Conservation (phyloP, 2,888 invertebrate species). For the Noctua comes region DNA sequence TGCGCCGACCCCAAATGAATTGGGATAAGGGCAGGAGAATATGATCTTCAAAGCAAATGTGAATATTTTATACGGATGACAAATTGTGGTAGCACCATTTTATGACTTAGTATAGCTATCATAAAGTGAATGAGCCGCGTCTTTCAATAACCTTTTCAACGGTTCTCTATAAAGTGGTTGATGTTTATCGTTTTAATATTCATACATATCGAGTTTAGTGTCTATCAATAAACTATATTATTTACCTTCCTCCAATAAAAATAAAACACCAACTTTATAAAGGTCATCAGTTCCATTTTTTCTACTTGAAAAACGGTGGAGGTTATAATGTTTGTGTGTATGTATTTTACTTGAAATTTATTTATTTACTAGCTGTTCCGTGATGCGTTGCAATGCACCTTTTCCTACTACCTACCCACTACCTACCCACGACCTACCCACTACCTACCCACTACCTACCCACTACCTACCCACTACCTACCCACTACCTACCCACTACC, state of each 20-base stretch:
- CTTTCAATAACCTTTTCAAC: constrained; percentile 11
- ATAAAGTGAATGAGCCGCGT: constrained; percentile 1
- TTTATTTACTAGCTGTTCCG: no score
- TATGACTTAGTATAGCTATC: neutral
- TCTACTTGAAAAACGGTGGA: no score
- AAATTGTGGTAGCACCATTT: neutral
- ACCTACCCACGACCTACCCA: no score
- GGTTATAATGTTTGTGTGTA: no score
- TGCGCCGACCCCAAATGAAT: neutral
- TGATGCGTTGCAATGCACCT: no score
- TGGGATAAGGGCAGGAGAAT: neutral
- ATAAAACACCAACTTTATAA: neutral
- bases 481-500: no score
- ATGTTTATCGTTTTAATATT: constrained; percentile 8
- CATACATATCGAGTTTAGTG: constrained; percentile 6
- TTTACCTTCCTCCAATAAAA: constrained; percentile 1
- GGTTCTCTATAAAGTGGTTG: neutral
- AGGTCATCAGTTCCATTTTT: neutral
- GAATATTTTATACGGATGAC: constrained; percentile 3
- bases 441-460: no score
- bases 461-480: no score
- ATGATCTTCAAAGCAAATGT: neutral
- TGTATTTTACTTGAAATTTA: no score
- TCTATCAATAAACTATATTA: neutral
- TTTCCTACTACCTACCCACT: no score